Evolutionary conservation across 2,797 vertebrate species (phyloP).

Genomic region (Micropoecilia bifurca): DNA sequence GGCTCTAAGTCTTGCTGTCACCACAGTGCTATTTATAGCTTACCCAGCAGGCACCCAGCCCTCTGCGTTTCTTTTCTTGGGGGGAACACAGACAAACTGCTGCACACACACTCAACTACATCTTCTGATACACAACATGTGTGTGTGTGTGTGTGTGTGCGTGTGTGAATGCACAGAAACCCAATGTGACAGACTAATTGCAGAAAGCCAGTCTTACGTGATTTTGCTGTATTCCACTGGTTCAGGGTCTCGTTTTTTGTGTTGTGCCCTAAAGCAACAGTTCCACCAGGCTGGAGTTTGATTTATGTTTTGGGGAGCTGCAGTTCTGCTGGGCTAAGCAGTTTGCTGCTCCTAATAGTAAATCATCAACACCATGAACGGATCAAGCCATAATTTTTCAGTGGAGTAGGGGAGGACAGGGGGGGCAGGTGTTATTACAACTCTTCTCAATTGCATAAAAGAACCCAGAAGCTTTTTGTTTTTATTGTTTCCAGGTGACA

Average conservation of each 20-base stretch:
- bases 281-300: conserved; percentile 31
- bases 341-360: conserved; percentile 57
- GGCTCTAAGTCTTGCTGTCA: conserved; percentile 72
- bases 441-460: conserved; percentile 26
- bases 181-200: conserved; percentile 11
- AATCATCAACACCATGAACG: conserved; percentile 62
- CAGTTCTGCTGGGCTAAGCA: conserved; percentile 60
- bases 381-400: conserved; percentile 58
- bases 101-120: conserved; percentile 22
- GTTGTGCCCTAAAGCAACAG: not conserved
- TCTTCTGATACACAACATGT: conserved; percentile 1
- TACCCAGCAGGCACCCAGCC: conserved; percentile 61
- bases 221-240: conserved; percentile 5
- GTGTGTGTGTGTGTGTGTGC: not conserved
- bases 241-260: conserved; percentile 16
- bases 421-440: not conserved
- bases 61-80: conserved; percentile 54
- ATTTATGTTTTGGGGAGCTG: conserved; percentile 61
- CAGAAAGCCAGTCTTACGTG: not conserved
- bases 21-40: conserved; percentile 72
- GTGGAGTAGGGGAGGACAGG: not conserved
- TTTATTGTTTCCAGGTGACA: not conserved
- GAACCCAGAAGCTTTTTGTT: not conserved
- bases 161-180: not conserved
- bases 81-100: conserved; percentile 28